A percentile compares a stretch with the other conserved stretches of the same genome.
phyloP scores from a whole-genome alignment of 2,113 vertebrate species.

The Puntigrus tetrazona region DNA sequence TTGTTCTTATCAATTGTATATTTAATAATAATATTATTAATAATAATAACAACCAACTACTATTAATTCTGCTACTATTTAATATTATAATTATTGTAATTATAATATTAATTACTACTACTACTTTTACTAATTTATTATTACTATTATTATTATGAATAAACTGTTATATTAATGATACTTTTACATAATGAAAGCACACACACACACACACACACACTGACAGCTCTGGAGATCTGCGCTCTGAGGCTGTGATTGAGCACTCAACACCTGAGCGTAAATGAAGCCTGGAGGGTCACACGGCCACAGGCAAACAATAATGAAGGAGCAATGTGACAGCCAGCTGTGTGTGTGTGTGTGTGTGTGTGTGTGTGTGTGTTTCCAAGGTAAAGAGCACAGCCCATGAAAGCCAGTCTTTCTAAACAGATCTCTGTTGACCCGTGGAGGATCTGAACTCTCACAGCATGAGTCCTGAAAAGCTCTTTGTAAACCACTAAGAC shows the following conservation, averaged over 20 bases:
- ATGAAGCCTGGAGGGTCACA: constrained; percentile 70
- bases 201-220: too few species aligned
- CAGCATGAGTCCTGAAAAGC: constrained; percentile 24
- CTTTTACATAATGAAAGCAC: too few species aligned
- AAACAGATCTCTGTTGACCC: not conserved
- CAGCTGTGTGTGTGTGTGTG: constrained; percentile 61
- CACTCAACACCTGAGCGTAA: constrained; percentile 75
- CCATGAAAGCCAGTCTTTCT: constrained; percentile 10
- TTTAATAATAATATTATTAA: too few species aligned
- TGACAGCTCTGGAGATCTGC: constrained; percentile 48
- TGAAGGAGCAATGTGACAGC: constrained; percentile 71
- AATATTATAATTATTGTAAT: too few species aligned
- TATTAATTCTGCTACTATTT: too few species aligned
- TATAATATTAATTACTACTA: too few species aligned
- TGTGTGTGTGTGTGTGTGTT: constrained; percentile 40
- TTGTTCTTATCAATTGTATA: too few species aligned
- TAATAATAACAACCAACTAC: too few species aligned
- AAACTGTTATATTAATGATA: too few species aligned
- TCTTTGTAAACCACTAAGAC: not conserved
- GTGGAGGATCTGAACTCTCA: not conserved
- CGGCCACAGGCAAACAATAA: constrained; percentile 74
- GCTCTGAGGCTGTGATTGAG: constrained; percentile 68
- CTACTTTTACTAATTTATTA: too few species aligned
- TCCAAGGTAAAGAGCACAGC: constrained; percentile 7
- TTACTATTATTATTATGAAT: too few species aligned